phyloP scores from a whole-genome alignment of 2,888 invertebrate species.

The Mellilla xanthometata region DNA sequence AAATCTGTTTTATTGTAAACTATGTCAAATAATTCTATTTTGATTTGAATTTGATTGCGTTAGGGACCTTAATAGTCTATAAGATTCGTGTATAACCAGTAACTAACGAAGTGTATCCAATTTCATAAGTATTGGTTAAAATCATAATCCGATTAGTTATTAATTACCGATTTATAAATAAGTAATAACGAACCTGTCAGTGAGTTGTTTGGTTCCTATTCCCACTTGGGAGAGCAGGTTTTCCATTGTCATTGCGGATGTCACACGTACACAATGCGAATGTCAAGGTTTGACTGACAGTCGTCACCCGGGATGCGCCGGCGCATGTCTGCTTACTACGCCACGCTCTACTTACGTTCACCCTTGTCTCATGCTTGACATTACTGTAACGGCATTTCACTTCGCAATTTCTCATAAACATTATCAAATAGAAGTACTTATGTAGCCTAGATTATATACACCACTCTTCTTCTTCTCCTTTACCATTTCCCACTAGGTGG shows the following conservation, averaged over 20 bases:
- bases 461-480: too few relatives aligned
- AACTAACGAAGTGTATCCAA: too few relatives aligned
- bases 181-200: slow-evolving; percentile 69
- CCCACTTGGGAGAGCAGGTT: slow-evolving; percentile 64
- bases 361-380: slow-evolving; percentile 35
- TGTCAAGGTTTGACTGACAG: slow-evolving; percentile 64
- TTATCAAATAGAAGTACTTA: neutral
- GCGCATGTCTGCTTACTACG: slow-evolving; percentile 41
- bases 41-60: too few relatives aligned
- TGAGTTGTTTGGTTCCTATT: slow-evolving; percentile 57
- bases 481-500: too few relatives aligned
- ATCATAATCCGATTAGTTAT: too few relatives aligned
- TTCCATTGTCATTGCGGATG: slow-evolving; percentile 57
- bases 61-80: too few relatives aligned
- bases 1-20: too few relatives aligned
- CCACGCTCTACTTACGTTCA: slow-evolving; percentile 58
- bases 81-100: too few relatives aligned
- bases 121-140: too few relatives aligned
- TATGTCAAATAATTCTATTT: too few relatives aligned
- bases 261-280: slow-evolving; percentile 47
- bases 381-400: slow-evolving; percentile 55
- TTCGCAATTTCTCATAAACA: slow-evolving; percentile 15
- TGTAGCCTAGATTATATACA: neutral
- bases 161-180: too few relatives aligned
- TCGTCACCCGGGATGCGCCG: slow-evolving; percentile 41